Percentiles rank a stretch among this genome's conserved stretches.
phyloP scores from a whole-genome alignment of 2,797 vertebrate species.

The Orientallactaga sibirica region DNA sequence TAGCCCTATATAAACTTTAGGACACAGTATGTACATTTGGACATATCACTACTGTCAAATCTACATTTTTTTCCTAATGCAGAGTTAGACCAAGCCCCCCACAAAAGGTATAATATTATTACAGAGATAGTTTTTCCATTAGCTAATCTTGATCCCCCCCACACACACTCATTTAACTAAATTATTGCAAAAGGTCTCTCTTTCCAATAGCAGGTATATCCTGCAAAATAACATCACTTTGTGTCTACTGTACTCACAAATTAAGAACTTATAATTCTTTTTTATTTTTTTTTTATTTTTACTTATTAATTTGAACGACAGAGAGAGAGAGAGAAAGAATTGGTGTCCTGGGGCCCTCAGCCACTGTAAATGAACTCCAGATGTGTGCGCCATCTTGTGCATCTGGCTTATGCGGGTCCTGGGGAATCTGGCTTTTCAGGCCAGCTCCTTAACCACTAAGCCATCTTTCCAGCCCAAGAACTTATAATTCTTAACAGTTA shows the following conservation, averaged over 20 bases:
- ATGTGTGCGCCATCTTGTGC: too few relatives aligned
- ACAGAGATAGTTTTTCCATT: neutral
- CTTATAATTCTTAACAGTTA: constrained; percentile 6
- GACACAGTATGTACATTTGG: constrained; percentile 33
- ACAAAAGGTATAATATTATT: constrained; percentile 42
- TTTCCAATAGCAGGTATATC: neutral
- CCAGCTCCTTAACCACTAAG: too few relatives aligned
- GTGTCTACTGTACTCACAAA: constrained; percentile 45
- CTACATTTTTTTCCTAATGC: constrained; percentile 51
- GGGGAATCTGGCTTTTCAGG: too few relatives aligned
- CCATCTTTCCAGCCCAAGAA: neutral
- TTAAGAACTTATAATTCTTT: too few relatives aligned
- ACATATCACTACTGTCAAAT: constrained; percentile 20
- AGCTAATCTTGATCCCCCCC: constrained; percentile 33
- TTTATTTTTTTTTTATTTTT: too few relatives aligned
- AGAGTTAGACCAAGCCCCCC: neutral
- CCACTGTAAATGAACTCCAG: too few relatives aligned
- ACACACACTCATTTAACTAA: constrained; percentile 31
- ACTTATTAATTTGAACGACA: too few relatives aligned
- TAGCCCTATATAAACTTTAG: neutral
- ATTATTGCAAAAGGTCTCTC: neutral
- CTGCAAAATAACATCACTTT: constrained; percentile 49
- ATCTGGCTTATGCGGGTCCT: too few relatives aligned
- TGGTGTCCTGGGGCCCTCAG: too few relatives aligned
- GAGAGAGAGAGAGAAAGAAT: too few relatives aligned